Conservation (phyloP, 2,888 invertebrate species). For the Stegophylla sp. region DNA sequence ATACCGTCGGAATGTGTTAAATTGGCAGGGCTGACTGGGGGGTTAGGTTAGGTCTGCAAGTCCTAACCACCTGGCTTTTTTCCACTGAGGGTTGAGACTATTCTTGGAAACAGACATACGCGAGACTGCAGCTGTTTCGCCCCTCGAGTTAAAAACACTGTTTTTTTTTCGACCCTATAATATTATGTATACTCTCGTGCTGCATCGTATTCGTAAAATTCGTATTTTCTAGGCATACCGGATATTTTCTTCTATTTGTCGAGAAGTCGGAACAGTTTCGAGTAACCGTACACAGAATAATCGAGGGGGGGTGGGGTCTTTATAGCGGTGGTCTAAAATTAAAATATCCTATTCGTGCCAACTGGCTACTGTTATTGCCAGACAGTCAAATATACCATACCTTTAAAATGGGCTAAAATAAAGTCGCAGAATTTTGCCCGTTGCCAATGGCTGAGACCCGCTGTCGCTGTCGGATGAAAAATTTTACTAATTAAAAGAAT, state of each 20-base stretch:
- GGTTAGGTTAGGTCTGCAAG: not conserved
- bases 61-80: conserved; percentile 55
- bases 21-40: conserved; percentile 15
- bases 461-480: not conserved
- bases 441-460: conserved; percentile 38
- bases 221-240: conserved; percentile 4
- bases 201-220: not conserved
- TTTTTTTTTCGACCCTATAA: conserved; percentile 30
- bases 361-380: conserved; percentile 57
- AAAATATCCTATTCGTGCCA: conserved; percentile 50
- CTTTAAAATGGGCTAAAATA: conserved; percentile 55
- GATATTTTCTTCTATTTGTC: conserved; percentile 19
- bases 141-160: conserved; percentile 31
- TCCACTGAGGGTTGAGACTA: conserved; percentile 39
- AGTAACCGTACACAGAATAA: conserved; percentile 30
- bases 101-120: conserved; percentile 42
- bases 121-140: conserved; percentile 48
- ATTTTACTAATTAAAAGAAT: conserved; percentile 42
- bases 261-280: not conserved
- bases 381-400: conserved; percentile 50
- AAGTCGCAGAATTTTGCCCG: conserved; percentile 46
- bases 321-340: conserved; percentile 39
- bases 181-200: conserved; percentile 19
- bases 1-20: conserved; percentile 39
- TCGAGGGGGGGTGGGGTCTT: conserved; percentile 35